A percentile compares a stretch with the other conserved stretches of the same genome.
phyloP scores from a whole-genome alignment of 2,888 invertebrate species.

The Rhagonycha lutea region DNA sequence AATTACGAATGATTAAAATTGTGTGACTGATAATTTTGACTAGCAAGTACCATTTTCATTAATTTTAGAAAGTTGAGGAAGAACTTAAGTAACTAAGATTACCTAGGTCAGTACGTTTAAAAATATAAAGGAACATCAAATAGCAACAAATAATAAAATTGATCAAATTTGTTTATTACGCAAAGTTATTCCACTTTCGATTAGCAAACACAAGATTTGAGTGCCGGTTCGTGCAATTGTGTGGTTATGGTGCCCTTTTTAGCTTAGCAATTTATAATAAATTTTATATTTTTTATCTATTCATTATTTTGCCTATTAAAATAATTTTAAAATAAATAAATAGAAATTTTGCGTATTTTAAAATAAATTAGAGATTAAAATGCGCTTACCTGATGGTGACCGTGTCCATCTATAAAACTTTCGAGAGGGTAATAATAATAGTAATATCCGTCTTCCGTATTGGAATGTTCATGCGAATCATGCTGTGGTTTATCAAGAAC shows the following conservation, averaged over 20 bases:
- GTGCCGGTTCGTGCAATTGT: neutral
- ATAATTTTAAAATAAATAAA: neutral
- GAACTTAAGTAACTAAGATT: neutral
- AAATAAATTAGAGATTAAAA: neutral
- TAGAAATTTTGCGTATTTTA: neutral
- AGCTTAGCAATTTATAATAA: neutral
- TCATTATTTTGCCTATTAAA: neutral
- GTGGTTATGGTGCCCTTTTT: neutral
- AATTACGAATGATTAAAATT: neutral
- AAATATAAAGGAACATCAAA: neutral
- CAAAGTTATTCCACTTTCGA: neutral
- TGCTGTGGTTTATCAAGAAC: conserved; percentile 12
- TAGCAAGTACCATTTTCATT: neutral
- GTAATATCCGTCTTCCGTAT: conserved; percentile 51
- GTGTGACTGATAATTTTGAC: neutral
- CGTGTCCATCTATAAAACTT: conserved; percentile 54
- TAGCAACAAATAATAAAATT: neutral
- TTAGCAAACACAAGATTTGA: neutral
- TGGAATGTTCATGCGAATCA: conserved; percentile 6
- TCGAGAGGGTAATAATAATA: conserved; percentile 62
- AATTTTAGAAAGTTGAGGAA: neutral
- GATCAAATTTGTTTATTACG: neutral
- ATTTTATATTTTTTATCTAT: neutral
- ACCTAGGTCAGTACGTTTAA: neutral
- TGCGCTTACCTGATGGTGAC: conserved; percentile 18